Evolutionary conservation across 2,888 invertebrate species (phyloP).

Genomic region (Drosophila emarginata): DNA sequence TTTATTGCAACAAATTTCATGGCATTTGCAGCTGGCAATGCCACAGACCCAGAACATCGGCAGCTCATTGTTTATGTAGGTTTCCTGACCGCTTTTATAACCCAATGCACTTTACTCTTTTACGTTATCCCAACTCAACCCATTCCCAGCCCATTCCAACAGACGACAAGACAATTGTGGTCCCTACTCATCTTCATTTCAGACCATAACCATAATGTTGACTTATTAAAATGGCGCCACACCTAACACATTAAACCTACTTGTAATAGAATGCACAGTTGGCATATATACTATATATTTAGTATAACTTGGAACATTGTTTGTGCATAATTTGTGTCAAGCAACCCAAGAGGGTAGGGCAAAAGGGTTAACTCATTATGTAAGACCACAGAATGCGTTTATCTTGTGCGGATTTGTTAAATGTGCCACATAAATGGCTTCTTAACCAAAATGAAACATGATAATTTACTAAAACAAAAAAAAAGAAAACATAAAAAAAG

Average conservation of each 20-base stretch:
- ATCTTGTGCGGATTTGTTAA: constrained; percentile 27
- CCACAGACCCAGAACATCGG: constrained; percentile 28
- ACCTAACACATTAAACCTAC: constrained; percentile 14
- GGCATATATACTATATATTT: constrained; percentile 8
- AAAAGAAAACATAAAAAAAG: not conserved
- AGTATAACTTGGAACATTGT: constrained; percentile 24
- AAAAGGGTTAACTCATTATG: constrained; percentile 37
- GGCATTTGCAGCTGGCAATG: constrained; percentile 48
- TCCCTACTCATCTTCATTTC: not conserved
- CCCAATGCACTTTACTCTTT: constrained; percentile 20
- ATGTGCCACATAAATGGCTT: constrained; percentile 18
- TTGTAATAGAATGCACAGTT: constrained; percentile 10
- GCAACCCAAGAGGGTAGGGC: not conserved
- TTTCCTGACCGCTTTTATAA: constrained; percentile 35
- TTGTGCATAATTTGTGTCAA: constrained; percentile 34
- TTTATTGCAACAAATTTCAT: constrained; percentile 32
- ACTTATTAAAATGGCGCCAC: constrained; percentile 40
- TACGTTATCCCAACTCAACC: not conserved
- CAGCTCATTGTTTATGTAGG: constrained; percentile 47
- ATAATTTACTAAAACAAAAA: not conserved
- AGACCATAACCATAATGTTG: constrained; percentile 22
- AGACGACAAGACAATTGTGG: constrained; percentile 1
- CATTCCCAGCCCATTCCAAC: not conserved
- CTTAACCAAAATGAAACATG: constrained; percentile 4
- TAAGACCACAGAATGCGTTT: constrained; percentile 41